Evolutionary conservation across 2,888 invertebrate species (phyloP), one percentile per base, ranked within the genome.

Genomic region (Hyposoter dolosus): DNA sequence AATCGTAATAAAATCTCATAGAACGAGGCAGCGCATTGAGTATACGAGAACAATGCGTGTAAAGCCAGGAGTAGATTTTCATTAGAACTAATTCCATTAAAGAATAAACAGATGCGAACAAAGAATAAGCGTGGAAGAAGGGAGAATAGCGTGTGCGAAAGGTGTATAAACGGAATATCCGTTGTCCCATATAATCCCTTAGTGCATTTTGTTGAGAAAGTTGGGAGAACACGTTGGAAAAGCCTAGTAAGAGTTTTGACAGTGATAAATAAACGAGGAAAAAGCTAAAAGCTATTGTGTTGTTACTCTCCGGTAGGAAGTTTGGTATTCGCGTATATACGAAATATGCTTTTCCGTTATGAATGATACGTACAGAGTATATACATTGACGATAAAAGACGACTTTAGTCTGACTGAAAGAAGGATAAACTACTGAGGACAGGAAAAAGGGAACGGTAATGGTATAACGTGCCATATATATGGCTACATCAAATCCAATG

Each of bases 321-420:
- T 53, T 32, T 53, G 72, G 28, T n/a, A 72, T 47, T 50, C 10
- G 2, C 32, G 35, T 32, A 35, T 45, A 72, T 53, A 35, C 10
- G 6, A 74, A 74, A 15, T 32, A 56, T 53, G 40, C 50, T 75
- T 60, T 19, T 23, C n/a, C 45, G 75, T 43, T 43, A 53, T 45
- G 45, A 35, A 32, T 19, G 65, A 40, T 77, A 35, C 47, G 50
- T 28, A 50, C 12, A 1, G 76, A 45, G 63, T 43, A 28, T 75
- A 60, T 60, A 63, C 43, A 32, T 10, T 28, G 19, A 78, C 32
- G 60, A 60, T 66, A 80, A 85, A 82, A 82, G 78, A 60, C 68
- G 72, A 66, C 50, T 82, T 74, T 75, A 28, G 85, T 75, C 76
- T 80, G 85, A 82, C 85, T 83, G 79, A 85, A 85, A 85, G 78